Base-by-base conservation (phyloP, 2,888 invertebrate genomes). In the Caenorhabditis zanzibari region DNA sequence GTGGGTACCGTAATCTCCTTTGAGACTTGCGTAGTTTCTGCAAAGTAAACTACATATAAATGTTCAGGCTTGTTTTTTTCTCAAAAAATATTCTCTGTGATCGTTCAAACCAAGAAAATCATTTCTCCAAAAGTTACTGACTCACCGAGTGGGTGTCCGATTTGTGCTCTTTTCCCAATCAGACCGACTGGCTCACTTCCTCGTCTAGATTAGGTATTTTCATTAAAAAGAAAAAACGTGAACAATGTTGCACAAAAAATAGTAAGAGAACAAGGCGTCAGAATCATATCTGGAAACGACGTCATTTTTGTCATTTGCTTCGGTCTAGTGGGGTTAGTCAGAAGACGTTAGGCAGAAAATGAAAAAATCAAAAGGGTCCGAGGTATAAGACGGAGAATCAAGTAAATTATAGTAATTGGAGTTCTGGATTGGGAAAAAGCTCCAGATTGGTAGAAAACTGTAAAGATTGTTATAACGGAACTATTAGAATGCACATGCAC, bases 161-260 rank as follows among this genome's bases (percentile, higher is more conserved):
- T 44, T 63, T 24, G 28, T 63, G 44, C 24, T 63, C 63, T 63
- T 63, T 63, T 28, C 44, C 5, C 44, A 63, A 63, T 63, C 44
- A 63, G 63, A 63, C 26, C 19, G 6, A 22, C 19, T 22, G 22
- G 22, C n/a, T 59, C 59, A 63, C 44, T 63, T 63, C 63, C 63
- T 63, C 5, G 44, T 63, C 63, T 63, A 63, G 63, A 47, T 54
- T 54, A 54, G 26, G 16, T 63, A 63, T 44, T 47, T 26, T 63
- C 47, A 47, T n/a, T 10, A 35, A 24, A 35, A 16, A 59, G 28
- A 38, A 59, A 12, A 19, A n/a, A 44, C 24, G 41, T 44, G 44
- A 41, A 63, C 63, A 44, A 63, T 47, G 63, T 63, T 63, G 63
- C 63, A 63, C 63, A 63, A 44, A 44, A 19, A 63, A 44, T 22